These are phyloP conservation scores for Coracias cyanogaster DNA, from an alignment of 2,797 vertebrate species.

Conservation along the genomic window DNA sequence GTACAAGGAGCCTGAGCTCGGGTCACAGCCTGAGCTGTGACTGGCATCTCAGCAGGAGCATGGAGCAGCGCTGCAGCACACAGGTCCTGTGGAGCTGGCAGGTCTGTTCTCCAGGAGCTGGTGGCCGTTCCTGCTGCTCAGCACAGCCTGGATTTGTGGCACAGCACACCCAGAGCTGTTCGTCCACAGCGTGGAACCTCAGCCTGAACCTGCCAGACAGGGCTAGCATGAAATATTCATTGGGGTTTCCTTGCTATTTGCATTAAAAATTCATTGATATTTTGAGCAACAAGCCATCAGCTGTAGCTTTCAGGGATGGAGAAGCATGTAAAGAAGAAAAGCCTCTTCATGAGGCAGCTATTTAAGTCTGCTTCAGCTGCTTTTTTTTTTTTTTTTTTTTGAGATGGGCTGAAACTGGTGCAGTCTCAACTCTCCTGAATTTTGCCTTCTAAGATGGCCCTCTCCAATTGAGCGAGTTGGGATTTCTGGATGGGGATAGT, in stretches of 20 bases:
- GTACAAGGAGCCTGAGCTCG: not conserved
- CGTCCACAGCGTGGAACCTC: not conserved
- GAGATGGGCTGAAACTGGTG: too few relatives aligned
- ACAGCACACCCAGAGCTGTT: rapidly evolving
- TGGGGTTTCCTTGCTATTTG: not conserved
- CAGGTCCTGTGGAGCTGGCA: rapidly evolving
- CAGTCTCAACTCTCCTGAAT: too few relatives aligned
- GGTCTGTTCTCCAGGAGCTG: not conserved
- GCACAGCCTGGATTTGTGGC: not conserved
- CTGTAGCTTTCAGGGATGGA: not conserved
- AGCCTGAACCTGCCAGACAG: not conserved
- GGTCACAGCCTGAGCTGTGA: not conserved
- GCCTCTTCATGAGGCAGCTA: not conserved
- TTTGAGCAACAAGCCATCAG: not conserved
- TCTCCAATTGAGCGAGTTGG: too few relatives aligned
- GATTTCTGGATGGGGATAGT: too few relatives aligned
- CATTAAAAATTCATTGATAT: too few relatives aligned
- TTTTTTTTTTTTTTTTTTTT: not conserved
- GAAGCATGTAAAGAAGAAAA: not conserved
- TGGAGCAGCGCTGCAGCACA: too few relatives aligned
- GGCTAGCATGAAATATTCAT: not conserved
- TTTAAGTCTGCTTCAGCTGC: not conserved
- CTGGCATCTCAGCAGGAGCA: not conserved
- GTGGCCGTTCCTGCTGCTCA: too few relatives aligned
- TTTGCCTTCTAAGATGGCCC: too few relatives aligned